Evolutionary conservation across 2,113 vertebrate species (phyloP), one percentile per base, ranked within the genome.

Genomic region (Malurus cyaneus): DNA sequence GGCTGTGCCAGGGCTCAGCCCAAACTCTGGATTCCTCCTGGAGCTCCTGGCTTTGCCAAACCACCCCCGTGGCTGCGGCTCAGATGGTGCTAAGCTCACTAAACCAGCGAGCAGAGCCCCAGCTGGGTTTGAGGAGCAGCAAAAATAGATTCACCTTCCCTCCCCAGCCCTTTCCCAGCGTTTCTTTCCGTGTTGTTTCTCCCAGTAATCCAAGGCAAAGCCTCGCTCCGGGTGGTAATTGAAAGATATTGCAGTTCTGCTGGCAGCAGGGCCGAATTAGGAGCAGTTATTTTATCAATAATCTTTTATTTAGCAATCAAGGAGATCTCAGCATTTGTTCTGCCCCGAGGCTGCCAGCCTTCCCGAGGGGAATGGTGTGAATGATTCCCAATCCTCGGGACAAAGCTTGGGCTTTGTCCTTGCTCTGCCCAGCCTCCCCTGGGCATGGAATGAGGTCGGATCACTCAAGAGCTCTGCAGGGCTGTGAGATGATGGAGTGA

Each of bases 231-330:
- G 74, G 56, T 20, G 5, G 82, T 95, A 96, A 97, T 95, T 94
- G 91, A 96, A 95, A 76, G 78, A 64, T 80, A 54, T 18, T 36
- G 66, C 92, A 5, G n/a, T 65, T 76, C 77, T 78, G 46, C 96
- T n/a, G 92, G 81, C 88, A 84, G 90, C 72, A 39, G 65, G 26
- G 94, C 90, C 13, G 32, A 60, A 76, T 96, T 94, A 97, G 92
- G 56, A 96, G 95, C 97, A 70, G 73, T 97, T 96, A 92, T 95
- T 93, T 94, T 41, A 44, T 93, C 70, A 42, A 87, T 90, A 96
- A 93, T 95, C 96, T 93, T 88, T 96, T 89, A 91, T 96, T 97
- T 95, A 95, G 89, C 94, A 94, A 97, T 96, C 95, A 83, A 96
- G 90, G 96, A 95, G 81, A 56, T 94, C 91, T 96, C 92, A 56